Evolutionary conservation across 2,113 vertebrate species (phyloP).

Genomic region (Erythrocebus patas): DNA sequence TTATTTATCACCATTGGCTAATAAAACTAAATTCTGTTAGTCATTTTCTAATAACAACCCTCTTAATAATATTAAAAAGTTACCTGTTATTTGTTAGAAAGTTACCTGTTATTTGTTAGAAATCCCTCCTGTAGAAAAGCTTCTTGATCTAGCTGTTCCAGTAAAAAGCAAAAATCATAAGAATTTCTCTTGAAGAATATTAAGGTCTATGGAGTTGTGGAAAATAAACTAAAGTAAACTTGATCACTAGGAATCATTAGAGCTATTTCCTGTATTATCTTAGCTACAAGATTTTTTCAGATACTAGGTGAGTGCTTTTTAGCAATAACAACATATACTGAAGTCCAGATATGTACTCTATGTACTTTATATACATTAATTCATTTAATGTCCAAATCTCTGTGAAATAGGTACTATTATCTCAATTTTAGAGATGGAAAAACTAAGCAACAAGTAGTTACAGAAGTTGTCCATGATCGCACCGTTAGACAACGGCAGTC

Average conservation of each 20-base stretch:
- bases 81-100: neutral
- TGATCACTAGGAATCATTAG: slow-evolving; percentile 11
- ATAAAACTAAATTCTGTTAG: neutral
- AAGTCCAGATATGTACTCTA: slow-evolving; percentile 19
- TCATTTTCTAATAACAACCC: neutral
- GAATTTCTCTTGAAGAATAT: slow-evolving; percentile 17
- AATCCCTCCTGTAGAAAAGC: neutral
- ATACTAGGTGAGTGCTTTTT: slow-evolving; percentile 30
- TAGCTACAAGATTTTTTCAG: slow-evolving; percentile 7
- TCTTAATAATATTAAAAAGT: neutral
- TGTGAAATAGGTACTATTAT: slow-evolving; percentile 52
- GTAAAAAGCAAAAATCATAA: slow-evolving; percentile 1
- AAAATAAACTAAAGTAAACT: slow-evolving; percentile 39
- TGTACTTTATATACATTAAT: slow-evolving; percentile 52
- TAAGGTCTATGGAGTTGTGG: neutral
- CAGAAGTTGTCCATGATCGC: neutral
- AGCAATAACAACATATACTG: slow-evolving; percentile 47
- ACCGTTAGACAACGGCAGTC: neutral
- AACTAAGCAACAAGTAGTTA: neutral
- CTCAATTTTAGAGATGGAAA: slow-evolving; percentile 51
- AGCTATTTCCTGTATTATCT: slow-evolving; percentile 23
- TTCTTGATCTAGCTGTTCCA: neutral
- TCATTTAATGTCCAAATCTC: slow-evolving; percentile 48
- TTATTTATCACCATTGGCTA: neutral
- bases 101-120: neutral